Evolutionary conservation across 2,797 vertebrate genomes (phyloP).

Genomic region (Emydoidea blandingii): DNA sequence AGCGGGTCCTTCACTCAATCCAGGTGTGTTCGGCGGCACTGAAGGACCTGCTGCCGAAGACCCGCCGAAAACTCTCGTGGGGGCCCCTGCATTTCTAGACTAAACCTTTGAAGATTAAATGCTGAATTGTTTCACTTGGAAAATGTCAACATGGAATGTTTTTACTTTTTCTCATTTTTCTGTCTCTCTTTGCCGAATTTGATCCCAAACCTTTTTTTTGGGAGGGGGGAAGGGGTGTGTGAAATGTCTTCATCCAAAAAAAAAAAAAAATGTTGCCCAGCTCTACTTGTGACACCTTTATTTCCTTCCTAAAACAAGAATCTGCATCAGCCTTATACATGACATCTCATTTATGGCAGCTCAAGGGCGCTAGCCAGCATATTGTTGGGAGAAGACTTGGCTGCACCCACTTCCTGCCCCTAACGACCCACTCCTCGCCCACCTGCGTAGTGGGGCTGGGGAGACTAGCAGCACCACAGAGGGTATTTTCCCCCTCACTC

Average conservation of each 20-base stretch:
- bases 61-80: too few species aligned
- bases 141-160: neutral
- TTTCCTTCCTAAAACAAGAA: too few species aligned
- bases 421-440: rapidly evolving
- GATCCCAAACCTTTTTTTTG: neutral
- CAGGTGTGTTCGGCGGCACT: too few species aligned
- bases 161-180: neutral
- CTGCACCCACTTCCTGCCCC: neutral
- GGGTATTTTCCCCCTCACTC: neutral
- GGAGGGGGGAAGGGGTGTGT: rapidly evolving
- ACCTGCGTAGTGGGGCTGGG: neutral
- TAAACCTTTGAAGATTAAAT: neutral
- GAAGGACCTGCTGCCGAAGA: too few species aligned
- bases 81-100: neutral
- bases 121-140: neutral
- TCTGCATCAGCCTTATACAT: neutral
- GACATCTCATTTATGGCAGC: neutral
- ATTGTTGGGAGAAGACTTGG: too few species aligned
- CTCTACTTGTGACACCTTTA: neutral
- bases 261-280: too few species aligned
- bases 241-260: neutral
- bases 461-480: neutral
- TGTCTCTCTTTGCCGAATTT: neutral
- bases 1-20: too few species aligned
- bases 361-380: neutral